phyloP scores from a whole-genome alignment of 2,113 vertebrate genomes.

The Eurystomus gularis region DNA sequence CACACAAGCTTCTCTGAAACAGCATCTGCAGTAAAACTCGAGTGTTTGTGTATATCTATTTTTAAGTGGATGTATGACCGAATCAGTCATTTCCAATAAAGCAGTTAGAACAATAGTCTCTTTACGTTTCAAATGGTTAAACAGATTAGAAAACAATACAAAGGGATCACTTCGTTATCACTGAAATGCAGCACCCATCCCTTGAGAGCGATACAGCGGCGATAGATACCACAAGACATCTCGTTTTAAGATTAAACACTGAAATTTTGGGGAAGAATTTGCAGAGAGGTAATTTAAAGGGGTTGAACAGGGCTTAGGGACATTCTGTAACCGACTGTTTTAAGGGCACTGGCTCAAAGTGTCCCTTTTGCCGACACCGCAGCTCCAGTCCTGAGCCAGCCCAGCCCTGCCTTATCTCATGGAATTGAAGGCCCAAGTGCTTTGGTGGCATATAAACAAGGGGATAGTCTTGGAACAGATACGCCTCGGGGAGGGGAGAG shows the following conservation, averaged over 20 bases:
- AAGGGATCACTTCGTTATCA: not conserved
- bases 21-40: not conserved
- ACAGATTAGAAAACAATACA: conserved; percentile 9
- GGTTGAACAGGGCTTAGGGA: not conserved
- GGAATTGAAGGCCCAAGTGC: not conserved
- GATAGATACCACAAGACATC: not conserved
- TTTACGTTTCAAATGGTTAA: not conserved
- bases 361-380: not conserved
- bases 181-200: not conserved
- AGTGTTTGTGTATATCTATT: not conserved
- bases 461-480: not conserved
- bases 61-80: not conserved
- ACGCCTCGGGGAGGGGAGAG: fast-evolving
- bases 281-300: not conserved
- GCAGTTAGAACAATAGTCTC: not conserved
- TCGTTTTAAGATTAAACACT: not conserved
- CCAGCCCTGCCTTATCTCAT: not conserved
- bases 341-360: not conserved
- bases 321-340: not conserved
- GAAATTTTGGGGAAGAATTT: not conserved
- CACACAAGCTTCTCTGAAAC: not conserved
- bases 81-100: not conserved
- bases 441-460: not conserved
- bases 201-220: not conserved
- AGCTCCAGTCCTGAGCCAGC: not conserved